Evolutionary conservation across 2,113 vertebrate genomes (phyloP).

Genomic region (Ochotona princeps): DNA sequence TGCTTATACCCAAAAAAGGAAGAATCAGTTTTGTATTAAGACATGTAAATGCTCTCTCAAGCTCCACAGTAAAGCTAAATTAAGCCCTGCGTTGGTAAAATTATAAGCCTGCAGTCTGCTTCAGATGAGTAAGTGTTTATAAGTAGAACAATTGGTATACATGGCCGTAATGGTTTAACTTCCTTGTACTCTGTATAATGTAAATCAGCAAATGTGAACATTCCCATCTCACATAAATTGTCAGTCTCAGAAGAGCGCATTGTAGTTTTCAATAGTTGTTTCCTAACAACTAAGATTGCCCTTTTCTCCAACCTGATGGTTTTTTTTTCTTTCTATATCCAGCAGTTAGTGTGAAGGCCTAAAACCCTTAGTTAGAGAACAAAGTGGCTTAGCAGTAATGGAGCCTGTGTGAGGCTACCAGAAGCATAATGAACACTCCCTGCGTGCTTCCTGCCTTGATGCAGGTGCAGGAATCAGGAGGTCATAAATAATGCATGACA

Average conservation of each 20-base stretch:
- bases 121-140: conserved; percentile 74
- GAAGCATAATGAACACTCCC: conserved; percentile 83
- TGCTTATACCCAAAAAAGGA: conserved; percentile 17
- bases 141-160: conserved; percentile 63
- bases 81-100: conserved; percentile 66
- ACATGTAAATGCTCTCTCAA: conserved; percentile 31
- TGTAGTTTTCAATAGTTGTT: conserved; percentile 47
- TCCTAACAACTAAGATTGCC: conserved; percentile 59
- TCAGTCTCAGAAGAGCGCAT: conserved; percentile 57
- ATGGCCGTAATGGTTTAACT: neutral
- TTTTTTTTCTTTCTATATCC: conserved; percentile 44
- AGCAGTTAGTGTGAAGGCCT: conserved; percentile 72
- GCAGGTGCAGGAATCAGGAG: conserved; percentile 88
- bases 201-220: conserved; percentile 69
- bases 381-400: conserved; percentile 82
- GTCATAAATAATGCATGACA: conserved; percentile 87
- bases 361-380: conserved; percentile 83
- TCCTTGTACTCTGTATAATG: conserved; percentile 54
- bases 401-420: conserved; percentile 77
- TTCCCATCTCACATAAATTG: conserved; percentile 53
- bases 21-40: conserved; percentile 49
- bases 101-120: conserved; percentile 68
- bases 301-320: conserved; percentile 36
- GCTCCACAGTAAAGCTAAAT: conserved; percentile 71
- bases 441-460: conserved; percentile 84